These are phyloP conservation scores for Pherbina coryleti DNA, from an alignment of 2,888 invertebrate species.

Conservation along the genomic window DNA sequence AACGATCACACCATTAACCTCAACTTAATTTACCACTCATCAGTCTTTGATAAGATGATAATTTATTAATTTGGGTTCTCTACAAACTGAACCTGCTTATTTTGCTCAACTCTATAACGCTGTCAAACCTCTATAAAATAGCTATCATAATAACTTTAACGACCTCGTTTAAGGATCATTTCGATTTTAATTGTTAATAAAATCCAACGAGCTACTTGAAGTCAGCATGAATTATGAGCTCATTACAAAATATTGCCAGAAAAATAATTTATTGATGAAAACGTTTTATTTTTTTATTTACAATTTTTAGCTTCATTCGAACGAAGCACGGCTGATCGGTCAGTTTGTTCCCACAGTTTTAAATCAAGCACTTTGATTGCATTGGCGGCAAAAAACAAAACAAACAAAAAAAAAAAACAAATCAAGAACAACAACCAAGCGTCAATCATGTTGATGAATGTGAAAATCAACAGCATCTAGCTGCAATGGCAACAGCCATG, in stretches of 20 bases:
- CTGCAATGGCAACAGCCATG: conserved; percentile 3
- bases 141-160: neutral
- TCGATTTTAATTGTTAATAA: neutral
- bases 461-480: conserved; percentile 15
- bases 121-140: too few relatives aligned
- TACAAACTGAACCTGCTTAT: too few relatives aligned
- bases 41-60: too few relatives aligned
- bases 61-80: too few relatives aligned
- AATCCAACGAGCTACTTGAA: neutral
- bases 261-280: conserved; percentile 19
- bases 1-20: too few relatives aligned
- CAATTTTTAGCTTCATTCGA: conserved; percentile 12
- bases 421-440: conserved; percentile 1
- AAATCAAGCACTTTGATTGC: conserved; percentile 24
- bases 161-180: conserved; percentile 8
- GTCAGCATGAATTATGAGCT: conserved; percentile 25
- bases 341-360: conserved; percentile 12
- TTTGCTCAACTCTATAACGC: too few relatives aligned
- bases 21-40: too few relatives aligned
- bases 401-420: neutral
- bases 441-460: conserved; percentile 32
- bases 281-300: neutral
- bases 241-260: conserved; percentile 21
- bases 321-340: neutral
- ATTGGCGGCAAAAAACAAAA: neutral